A percentile compares a stretch with the other conserved stretches of the same genome.
phyloP scores from a whole-genome alignment of 2,888 invertebrate genomes.

The Chrysina gloriosa region DNA sequence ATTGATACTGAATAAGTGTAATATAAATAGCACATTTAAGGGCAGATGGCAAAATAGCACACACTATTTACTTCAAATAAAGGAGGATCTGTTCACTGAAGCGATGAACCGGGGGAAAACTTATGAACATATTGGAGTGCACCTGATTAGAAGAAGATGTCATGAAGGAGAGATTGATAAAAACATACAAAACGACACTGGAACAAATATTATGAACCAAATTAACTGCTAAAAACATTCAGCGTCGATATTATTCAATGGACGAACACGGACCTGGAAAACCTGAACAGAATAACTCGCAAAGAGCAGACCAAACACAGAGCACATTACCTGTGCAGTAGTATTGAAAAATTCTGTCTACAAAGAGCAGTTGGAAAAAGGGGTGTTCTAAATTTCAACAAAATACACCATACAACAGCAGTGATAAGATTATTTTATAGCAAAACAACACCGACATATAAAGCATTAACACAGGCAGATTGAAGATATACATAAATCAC shows the following conservation, averaged over 20 bases:
- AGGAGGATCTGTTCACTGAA: background rate
- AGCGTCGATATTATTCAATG: background rate
- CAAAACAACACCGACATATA: too few species aligned
- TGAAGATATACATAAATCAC: too few species aligned
- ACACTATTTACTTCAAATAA: background rate
- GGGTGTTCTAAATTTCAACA: too few species aligned
- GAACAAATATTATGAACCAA: background rate
- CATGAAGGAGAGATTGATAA: background rate
- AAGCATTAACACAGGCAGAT: too few species aligned
- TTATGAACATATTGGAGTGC: background rate
- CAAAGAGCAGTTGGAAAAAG: too few species aligned
- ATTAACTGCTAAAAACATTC: background rate
- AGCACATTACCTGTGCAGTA: background rate
- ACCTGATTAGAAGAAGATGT: background rate
- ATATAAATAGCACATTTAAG: background rate
- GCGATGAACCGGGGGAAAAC: background rate
- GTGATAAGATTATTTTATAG: too few species aligned
- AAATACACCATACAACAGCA: too few species aligned
- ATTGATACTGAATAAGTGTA: background rate
- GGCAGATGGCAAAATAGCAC: background rate
- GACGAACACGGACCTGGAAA: too few species aligned
- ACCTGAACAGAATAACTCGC: background rate
- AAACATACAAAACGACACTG: background rate
- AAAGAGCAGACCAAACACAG: background rate
- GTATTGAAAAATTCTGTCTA: too few species aligned